phyloP scores from a whole-genome alignment of 2,797 vertebrate genomes.

The Xerus rutilus region DNA sequence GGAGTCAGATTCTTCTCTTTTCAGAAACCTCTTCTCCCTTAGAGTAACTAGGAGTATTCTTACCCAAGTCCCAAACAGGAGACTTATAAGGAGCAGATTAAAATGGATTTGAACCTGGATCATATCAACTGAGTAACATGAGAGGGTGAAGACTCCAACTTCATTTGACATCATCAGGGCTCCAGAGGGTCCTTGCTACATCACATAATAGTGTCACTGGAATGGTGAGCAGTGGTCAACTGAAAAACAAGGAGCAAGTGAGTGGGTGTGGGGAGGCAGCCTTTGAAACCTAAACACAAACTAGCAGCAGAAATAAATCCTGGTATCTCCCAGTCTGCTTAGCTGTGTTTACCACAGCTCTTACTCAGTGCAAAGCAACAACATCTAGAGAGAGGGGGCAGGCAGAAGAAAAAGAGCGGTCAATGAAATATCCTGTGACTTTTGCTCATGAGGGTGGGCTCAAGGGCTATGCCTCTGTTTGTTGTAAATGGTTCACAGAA shows the following conservation, averaged over 20 bases:
- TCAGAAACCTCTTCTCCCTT: not conserved
- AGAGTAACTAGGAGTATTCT: not conserved
- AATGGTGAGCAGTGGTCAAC: not conserved
- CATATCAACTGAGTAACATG: not conserved
- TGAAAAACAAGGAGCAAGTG: not conserved
- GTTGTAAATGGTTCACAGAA: not conserved
- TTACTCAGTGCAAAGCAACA: not conserved
- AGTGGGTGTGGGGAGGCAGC: not conserved
- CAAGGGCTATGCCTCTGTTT: accelerated
- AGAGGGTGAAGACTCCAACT: not conserved
- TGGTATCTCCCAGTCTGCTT: not conserved
- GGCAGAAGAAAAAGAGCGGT: accelerated
- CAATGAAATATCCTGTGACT: not conserved
- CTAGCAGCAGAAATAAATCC: not conserved
- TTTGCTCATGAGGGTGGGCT: too few relatives aligned
- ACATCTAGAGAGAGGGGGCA: not conserved
- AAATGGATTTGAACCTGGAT: not conserved
- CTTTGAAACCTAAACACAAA: not conserved
- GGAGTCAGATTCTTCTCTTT: not conserved
- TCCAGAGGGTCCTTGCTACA: not conserved
- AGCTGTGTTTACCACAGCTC: conserved; percentile 37
- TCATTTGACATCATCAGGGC: not conserved
- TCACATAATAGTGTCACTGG: accelerated
- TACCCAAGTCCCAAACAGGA: not conserved
- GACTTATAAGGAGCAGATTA: not conserved